phyloP scores from a whole-genome alignment of 2,888 invertebrate genomes.

The Tenodera sinensis region DNA sequence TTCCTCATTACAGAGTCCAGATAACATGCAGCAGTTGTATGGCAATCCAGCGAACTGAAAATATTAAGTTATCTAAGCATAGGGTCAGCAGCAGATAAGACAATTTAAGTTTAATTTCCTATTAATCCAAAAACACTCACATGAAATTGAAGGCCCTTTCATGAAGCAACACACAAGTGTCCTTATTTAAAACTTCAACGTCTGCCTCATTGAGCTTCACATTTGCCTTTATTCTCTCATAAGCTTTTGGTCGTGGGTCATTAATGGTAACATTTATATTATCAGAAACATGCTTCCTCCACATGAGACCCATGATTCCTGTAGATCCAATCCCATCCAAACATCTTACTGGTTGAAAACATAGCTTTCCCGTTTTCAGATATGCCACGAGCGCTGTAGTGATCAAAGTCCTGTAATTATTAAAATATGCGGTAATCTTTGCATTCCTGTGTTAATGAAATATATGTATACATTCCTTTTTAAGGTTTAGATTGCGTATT shows the following conservation, averaged over 20 bases:
- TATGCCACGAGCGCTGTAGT: constrained; percentile 31
- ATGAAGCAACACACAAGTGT: constrained; percentile 36
- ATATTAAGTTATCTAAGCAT: not conserved
- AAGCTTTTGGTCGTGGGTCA: constrained; percentile 30
- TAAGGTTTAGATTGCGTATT: too few species aligned
- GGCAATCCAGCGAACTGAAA: constrained; percentile 37
- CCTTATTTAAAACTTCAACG: constrained; percentile 32
- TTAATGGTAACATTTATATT: constrained; percentile 34
- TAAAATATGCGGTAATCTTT: not conserved
- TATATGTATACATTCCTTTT: too few species aligned
- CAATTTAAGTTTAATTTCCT: not conserved
- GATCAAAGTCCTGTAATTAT: constrained; percentile 33
- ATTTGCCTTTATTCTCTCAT: constrained; percentile 33
- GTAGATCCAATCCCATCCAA: constrained; percentile 34
- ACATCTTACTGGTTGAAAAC: constrained; percentile 34
- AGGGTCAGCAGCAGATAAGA: not conserved
- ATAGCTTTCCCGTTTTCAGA: constrained; percentile 31
- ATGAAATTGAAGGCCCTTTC: constrained; percentile 38
- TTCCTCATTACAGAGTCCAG: constrained; percentile 38
- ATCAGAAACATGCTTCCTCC: constrained; percentile 32
- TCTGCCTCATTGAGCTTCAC: constrained; percentile 32
- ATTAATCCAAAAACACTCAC: constrained; percentile 31
- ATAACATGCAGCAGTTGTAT: constrained; percentile 36
- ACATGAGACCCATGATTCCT: constrained; percentile 34
- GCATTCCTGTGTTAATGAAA: not conserved